Base-by-base conservation (phyloP, 2,113 vertebrate genomes). In the Spheniscus mendiculus region DNA sequence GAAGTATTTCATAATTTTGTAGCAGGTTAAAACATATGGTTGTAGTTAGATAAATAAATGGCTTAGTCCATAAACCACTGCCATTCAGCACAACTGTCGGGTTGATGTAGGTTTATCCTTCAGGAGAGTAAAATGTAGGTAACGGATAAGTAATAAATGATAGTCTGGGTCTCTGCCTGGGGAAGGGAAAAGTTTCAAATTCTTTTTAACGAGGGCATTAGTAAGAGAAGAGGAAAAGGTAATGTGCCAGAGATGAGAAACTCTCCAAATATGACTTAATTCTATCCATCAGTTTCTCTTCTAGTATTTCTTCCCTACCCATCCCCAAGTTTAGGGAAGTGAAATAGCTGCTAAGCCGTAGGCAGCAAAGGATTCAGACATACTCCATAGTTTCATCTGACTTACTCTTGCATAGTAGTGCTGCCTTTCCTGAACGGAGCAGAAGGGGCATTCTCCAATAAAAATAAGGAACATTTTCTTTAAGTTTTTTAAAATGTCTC, bases 21-120 rank as follows among this genome's bases (percentile, higher is more conserved):
- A 86, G 53, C 86, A 93, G 78, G 89, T 94, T 95, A 74, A 91
- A 94, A 85, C 95, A 90, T 94, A 21, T 94, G 95, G 92, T 93
- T 91, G 50, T 83, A 84, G 93, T 97, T 96, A 90, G 8, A 19
- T 53, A 86, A 90, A 94, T 89, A 95, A 69, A 89, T 96, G 66
- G 49, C 66, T 89, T 79, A 59, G 86, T 77, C 70, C 50, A 66
- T 96, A 93, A 96, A 94, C 67, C 38, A 25, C n/a, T 96, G 71
- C 62, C 29, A 58, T 89, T 82, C 47, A 93, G 74, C 70, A 71
- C 53, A 83, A 25, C 58, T 94, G 83, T 91, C 15, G 4, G 27
- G 52, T 27, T 87, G 78, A 87, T 84, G 74, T 72, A 79, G 65
- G 40, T 79, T 93, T 84, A 47, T 92, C 71, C 83, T 89, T 87